Conservation (phyloP, 2,888 invertebrate species). For the Aporophyla lueneburgensis region DNA sequence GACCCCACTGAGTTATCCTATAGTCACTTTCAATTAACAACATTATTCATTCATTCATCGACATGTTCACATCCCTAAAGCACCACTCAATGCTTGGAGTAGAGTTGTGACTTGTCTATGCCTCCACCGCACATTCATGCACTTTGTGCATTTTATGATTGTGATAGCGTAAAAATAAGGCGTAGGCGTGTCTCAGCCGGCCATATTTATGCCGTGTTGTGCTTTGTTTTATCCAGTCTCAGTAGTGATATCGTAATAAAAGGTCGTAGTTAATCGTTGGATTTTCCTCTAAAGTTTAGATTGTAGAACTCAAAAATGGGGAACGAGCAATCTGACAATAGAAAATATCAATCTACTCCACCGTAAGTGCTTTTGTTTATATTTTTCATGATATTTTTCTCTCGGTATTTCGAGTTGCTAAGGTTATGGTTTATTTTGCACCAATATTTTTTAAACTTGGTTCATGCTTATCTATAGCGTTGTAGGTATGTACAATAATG, state of each 20-base stretch:
- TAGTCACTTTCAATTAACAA: not conserved
- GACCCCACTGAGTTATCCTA: no score
- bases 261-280: not conserved
- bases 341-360: not conserved
- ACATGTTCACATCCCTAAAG: slow-evolving; percentile 16
- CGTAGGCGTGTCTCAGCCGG: not conserved
- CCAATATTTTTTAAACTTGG: not conserved
- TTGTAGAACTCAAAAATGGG: slow-evolving; percentile 14
- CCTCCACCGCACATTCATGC: not conserved
- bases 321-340: slow-evolving; percentile 30
- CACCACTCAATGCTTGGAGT: not conserved
- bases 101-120: slow-evolving; percentile 37
- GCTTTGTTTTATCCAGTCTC: slow-evolving; percentile 15
- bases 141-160: slow-evolving; percentile 12
- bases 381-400: not conserved
- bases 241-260: not conserved
- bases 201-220: slow-evolving; percentile 3
- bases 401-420: not conserved
- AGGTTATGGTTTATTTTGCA: not conserved
- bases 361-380: slow-evolving; percentile 16
- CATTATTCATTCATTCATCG: slow-evolving; percentile 7
- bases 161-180: slow-evolving; percentile 1
- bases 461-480: not conserved
- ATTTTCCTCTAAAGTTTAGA: not conserved
- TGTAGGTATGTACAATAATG: not conserved